Evolutionary conservation across 2,888 invertebrate genomes (phyloP), one percentile per base, ranked within the genome.

Genomic region (Cyrtodaria siliqua): DNA sequence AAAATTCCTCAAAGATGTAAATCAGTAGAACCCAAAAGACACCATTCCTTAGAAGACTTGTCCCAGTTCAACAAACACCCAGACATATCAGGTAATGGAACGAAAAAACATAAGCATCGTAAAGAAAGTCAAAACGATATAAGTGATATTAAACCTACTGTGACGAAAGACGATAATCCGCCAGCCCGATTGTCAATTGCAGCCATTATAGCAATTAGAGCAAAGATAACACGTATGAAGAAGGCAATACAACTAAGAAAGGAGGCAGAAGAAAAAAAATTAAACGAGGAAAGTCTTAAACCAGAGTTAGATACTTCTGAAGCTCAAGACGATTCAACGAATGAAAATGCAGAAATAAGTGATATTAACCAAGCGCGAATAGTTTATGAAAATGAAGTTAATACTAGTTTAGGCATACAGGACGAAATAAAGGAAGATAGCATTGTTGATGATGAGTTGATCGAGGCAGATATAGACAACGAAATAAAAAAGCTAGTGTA

Each of bases 361-460:
- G 38, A 69, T 33, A 42, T 63, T 18, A 64, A 75, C 24, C 82
- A 85, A 24, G 85, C 85, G 6, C 78, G 82, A 50, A 75, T 87
- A 50, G 75, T 82, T 24, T 84, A 87, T 38, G 89, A 89, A 76
- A 90, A 89, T 67, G 89, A 90, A 75, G 72, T 87, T 8, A 89
- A 87, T 63, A 70, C 85, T 12, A 86, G 85, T 64, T 60, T 90
- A 8, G 84, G 85, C 42, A 56, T 56, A 42, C 6, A 49, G 53
- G 9, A 14, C 18, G n/a, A 74, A 38, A 61, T 44, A 16, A 55
- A 27, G 16, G 64, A 50, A 16, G 52, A 23, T n/a, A 60, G 68
- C 29, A n/a, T 16, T 23, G 18, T 18, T 18, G 71, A 62, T 18
- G 44, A 6, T 6, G 56, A 57, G 14, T 2, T 53, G 12, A 55